Evolutionary conservation across 1,140 invertebrate species (phyloP).

Genomic region (Bombus polaris): DNA sequence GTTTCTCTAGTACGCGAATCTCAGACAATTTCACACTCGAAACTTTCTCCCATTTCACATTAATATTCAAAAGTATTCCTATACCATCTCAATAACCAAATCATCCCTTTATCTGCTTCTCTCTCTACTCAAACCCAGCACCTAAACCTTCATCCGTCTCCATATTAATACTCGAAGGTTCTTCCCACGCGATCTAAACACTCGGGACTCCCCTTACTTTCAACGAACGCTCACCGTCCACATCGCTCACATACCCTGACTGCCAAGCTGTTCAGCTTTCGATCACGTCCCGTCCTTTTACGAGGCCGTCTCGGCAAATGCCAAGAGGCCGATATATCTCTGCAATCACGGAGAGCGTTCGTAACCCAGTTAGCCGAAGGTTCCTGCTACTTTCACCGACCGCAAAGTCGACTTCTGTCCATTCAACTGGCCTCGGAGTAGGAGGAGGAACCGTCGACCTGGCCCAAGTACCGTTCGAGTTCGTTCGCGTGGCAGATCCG

Average conservation of each 20-base stretch:
- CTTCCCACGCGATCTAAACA: not conserved
- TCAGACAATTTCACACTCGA: no score
- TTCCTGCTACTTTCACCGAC: conserved; percentile 64
- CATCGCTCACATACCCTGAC: not conserved
- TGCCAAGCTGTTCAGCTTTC: conserved; percentile 4
- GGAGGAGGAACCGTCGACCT: conserved; percentile 4
- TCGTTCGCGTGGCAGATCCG: conserved; percentile 50
- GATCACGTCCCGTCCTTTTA: conserved; percentile 4
- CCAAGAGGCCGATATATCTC: conserved; percentile 8
- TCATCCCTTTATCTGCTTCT: no score
- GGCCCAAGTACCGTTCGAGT: conserved; percentile 32
- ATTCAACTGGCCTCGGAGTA: conserved; percentile 53
- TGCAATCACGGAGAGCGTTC: conserved; percentile 34
- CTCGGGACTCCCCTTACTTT: not conserved
- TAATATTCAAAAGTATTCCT: no score
- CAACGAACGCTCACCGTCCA: not conserved
- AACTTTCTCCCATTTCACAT: no score
- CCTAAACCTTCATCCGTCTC: no score
- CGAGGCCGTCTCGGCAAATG: conserved; percentile 14
- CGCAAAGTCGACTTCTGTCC: conserved; percentile 44
- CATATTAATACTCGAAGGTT: no score
- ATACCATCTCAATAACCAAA: no score
- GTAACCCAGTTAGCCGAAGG: conserved; percentile 65
- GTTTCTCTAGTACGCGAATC: no score
- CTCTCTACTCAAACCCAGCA: no score